These are phyloP conservation scores for Xyrauchen texanus DNA, from an alignment of 2,113 vertebrate genomes.

Conservation along the genomic window DNA sequence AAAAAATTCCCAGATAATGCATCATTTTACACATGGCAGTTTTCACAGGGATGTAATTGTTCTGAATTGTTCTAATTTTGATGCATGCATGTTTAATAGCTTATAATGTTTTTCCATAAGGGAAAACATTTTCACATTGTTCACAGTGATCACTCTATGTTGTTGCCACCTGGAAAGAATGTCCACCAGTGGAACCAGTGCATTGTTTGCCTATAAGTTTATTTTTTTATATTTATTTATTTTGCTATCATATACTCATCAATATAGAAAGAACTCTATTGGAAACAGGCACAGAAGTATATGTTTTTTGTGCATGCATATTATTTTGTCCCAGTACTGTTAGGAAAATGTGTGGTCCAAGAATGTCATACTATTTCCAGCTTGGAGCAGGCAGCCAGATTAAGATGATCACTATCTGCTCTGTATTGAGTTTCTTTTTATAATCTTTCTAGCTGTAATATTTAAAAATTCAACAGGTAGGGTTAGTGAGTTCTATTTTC, in stretches of 20 bases:
- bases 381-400: neutral
- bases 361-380: neutral
- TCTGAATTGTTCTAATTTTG: neutral
- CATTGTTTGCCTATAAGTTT: neutral
- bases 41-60: neutral
- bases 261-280: too few relatives aligned
- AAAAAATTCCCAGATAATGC: too few relatives aligned
- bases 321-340: neutral
- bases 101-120: conserved; percentile 8
- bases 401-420: neutral
- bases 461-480: too few relatives aligned
- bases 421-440: neutral
- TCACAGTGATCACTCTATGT: conserved; percentile 1
- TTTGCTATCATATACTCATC: neutral
- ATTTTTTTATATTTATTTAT: neutral
- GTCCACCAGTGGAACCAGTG: neutral
- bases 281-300: too few relatives aligned
- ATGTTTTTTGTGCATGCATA: too few relatives aligned
- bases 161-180: conserved; percentile 4
- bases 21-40: too few relatives aligned
- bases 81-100: neutral
- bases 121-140: conserved; percentile 12
- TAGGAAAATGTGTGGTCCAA: conserved; percentile 4
- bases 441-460: too few relatives aligned
- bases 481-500: too few relatives aligned